Conservation (phyloP, 2,797 vertebrate genomes). For the Pempheris klunzingeri region DNA sequence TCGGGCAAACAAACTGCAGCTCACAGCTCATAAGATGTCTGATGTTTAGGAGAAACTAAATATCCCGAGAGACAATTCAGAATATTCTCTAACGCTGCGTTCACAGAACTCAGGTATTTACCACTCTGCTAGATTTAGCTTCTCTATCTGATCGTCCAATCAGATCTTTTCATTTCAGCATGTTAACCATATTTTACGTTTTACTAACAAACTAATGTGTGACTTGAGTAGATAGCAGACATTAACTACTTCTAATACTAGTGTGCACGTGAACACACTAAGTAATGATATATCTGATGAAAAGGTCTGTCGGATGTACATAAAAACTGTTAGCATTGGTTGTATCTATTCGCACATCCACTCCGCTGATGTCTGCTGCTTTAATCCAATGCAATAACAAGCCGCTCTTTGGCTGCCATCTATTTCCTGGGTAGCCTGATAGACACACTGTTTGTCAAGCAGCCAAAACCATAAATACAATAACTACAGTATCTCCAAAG, state of each 20-base stretch:
- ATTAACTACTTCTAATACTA: too few species aligned
- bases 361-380: slow-evolving; percentile 3
- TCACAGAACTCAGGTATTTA: too few species aligned
- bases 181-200: too few species aligned
- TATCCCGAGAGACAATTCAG: too few species aligned
- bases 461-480: slow-evolving; percentile 25
- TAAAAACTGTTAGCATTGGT: too few species aligned
- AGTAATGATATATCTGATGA: not conserved
- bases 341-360: not conserved
- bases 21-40: not conserved
- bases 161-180: too few species aligned
- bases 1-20: not conserved
- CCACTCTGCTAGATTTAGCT: too few species aligned
- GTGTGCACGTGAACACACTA: not conserved
- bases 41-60: not conserved
- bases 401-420: slow-evolving; percentile 25
- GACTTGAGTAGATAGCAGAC: too few species aligned
- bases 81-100: too few species aligned
- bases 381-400: slow-evolving; percentile 26
- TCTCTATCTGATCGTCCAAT: too few species aligned
- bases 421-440: slow-evolving; percentile 24
- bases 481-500: not conserved
- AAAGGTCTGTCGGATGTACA: too few species aligned
- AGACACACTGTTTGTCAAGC: slow-evolving; percentile 13
- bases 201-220: too few species aligned